These are phyloP conservation scores for Strigops habroptila DNA, from an alignment of 2,113 vertebrate species.

Conservation along the genomic window DNA sequence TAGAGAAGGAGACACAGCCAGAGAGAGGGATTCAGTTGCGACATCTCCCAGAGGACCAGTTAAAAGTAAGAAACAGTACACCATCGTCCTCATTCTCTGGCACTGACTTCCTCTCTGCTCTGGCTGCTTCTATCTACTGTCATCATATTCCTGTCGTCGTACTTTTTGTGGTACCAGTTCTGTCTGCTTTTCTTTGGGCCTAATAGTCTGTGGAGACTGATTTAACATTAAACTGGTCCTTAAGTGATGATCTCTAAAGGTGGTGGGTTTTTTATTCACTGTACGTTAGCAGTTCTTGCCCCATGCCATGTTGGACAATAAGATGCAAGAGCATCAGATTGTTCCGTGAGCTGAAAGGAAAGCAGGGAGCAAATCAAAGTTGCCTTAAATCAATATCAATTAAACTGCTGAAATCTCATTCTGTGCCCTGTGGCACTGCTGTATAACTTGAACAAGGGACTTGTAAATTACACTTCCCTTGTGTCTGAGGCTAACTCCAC, in stretches of 20 bases:
- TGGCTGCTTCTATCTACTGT: neutral
- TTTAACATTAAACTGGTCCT: neutral
- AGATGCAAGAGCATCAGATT: neutral
- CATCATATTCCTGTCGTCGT: neutral
- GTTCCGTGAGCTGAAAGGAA: neutral
- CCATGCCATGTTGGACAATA: neutral
- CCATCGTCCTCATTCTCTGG: neutral
- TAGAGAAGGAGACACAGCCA: constrained; percentile 65
- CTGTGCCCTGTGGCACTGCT: neutral
- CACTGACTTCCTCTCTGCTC: constrained; percentile 6
- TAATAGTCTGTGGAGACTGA: neutral
- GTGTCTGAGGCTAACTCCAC: neutral
- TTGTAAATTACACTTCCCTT: neutral
- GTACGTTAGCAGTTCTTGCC: neutral
- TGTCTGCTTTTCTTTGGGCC: neutral
- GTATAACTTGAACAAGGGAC: neutral
- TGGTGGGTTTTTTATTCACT: neutral
- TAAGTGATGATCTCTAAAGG: neutral
- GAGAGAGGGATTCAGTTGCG: constrained; percentile 53
- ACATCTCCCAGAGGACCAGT: constrained; percentile 47
- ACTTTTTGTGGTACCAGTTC: neutral
- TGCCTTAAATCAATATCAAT: neutral
- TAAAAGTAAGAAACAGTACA: constrained; percentile 75
- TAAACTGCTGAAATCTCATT: neutral
- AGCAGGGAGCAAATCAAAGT: neutral